Conservation (phyloP, 2,888 invertebrate genomes). For the Eustalomyia histrio region DNA sequence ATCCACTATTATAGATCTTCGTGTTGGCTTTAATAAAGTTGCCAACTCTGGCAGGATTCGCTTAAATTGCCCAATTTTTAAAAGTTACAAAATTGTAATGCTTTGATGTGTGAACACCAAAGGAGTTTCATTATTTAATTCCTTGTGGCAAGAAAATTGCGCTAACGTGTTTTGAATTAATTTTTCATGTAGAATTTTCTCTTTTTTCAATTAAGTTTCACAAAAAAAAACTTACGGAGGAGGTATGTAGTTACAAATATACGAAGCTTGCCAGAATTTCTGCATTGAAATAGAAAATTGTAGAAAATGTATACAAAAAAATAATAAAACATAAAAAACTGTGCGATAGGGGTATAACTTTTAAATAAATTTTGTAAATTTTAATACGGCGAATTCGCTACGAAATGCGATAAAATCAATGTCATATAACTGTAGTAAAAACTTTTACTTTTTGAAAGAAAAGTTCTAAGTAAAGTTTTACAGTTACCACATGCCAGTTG, state of each 20-base stretch:
- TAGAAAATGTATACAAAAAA: background rate
- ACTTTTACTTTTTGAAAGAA: too few species aligned
- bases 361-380: too few species aligned
- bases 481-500: too few species aligned
- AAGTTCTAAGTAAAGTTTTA: too few species aligned
- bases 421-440: too few species aligned
- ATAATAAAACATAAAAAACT: background rate
- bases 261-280: background rate
- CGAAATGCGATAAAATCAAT: too few species aligned
- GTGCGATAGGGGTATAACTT: background rate
- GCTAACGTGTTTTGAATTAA: conserved; percentile 78
- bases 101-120: conserved; percentile 68
- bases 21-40: conserved; percentile 40
- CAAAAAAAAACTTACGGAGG: background rate
- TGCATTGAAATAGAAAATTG: background rate
- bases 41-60: conserved; percentile 33
- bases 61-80: conserved; percentile 67
- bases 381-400: too few species aligned
- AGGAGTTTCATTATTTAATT: conserved; percentile 62
- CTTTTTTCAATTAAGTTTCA: conserved; percentile 20
- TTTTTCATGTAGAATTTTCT: conserved; percentile 67
- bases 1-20: conserved; percentile 9
- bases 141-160: conserved; percentile 73
- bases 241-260: background rate
- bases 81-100: conserved; percentile 62